Percentiles rank a stretch among this genome's conserved stretches.
Conservation (phyloP, 1,140 invertebrate species). For the Potamilus streckersoni region DNA sequence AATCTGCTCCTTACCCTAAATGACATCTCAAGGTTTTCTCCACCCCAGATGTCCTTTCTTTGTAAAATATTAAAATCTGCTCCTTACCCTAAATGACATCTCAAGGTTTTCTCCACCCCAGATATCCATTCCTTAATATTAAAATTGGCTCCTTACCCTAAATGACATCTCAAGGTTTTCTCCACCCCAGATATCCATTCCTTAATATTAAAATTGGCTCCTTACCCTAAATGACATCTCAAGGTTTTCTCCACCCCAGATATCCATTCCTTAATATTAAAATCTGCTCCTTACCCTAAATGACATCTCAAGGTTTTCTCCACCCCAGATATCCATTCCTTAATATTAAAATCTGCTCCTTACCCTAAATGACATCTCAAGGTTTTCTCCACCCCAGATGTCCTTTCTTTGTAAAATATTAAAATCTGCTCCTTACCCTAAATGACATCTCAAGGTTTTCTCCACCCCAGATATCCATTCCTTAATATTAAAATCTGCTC, state of each 20-base stretch:
- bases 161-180: constrained; percentile 99
- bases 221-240: constrained; percentile 99
- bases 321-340: constrained; percentile 99
- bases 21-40: constrained; percentile 99
- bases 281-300: constrained; percentile 83
- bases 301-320: constrained; percentile 99
- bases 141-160: constrained; percentile 77
- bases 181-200: constrained; percentile 99
- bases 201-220: constrained; percentile 68
- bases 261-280: constrained; percentile 89
- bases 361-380: constrained; percentile 99
- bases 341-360: constrained; percentile 65
- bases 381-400: constrained; percentile 99
- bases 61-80: too few relatives aligned
- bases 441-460: constrained; percentile 99
- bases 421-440: constrained; percentile 77
- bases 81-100: constrained; percentile 96
- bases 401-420: constrained; percentile 92
- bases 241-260: constrained; percentile 99
- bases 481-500: constrained; percentile 68
- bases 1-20: constrained; percentile 83
- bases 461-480: constrained; percentile 99
- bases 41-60: constrained; percentile 99
- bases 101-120: constrained; percentile 99
- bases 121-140: constrained; percentile 92